Conservation (phyloP, 2,113 vertebrate genomes). For the Paracanthobrama guichenoti region DNA sequence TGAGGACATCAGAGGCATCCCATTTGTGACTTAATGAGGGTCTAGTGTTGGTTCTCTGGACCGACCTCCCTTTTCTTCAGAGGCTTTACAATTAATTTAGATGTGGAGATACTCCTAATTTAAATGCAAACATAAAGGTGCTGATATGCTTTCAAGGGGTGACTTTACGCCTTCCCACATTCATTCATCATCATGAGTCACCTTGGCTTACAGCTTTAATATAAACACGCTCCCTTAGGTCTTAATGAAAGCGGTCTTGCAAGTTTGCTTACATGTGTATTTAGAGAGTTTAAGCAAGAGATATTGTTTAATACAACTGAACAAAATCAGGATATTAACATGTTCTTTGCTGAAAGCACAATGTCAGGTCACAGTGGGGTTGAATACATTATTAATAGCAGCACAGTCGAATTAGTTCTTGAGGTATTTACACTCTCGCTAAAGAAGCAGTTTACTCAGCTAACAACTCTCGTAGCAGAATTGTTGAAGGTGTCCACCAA, state of each 20-base stretch:
- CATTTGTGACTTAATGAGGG: constrained; percentile 2
- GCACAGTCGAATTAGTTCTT: constrained; percentile 5
- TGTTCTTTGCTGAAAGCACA: not conserved
- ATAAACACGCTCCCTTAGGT: constrained; percentile 1
- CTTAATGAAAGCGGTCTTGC: constrained; percentile 7
- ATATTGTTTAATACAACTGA: not conserved
- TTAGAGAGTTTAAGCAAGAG: not conserved
- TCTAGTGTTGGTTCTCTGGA: not conserved
- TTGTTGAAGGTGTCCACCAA: not conserved
- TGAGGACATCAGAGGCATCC: constrained; percentile 2
- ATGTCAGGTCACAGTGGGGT: not conserved
- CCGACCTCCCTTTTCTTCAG: constrained; percentile 10
- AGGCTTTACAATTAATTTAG: constrained; percentile 45
- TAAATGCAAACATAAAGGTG: constrained; percentile 25
- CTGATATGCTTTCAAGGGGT: constrained; percentile 35
- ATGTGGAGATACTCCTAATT: constrained; percentile 27
- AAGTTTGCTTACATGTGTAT: constrained; percentile 27
- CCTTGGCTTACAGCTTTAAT: constrained; percentile 30
- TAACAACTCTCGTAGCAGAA: not conserved
- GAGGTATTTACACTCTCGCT: not conserved
- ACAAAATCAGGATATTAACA: not conserved
- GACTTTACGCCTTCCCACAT: constrained; percentile 4
- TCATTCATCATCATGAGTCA: constrained; percentile 44
- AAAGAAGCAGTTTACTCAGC: not conserved
- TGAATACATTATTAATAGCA: not conserved